Percentiles rank a stretch among this genome's conserved stretches.
These are phyloP conservation scores for Lithobates sylvaticus DNA, from an alignment of 2,797 vertebrate genomes.

Conservation along the genomic window DNA sequence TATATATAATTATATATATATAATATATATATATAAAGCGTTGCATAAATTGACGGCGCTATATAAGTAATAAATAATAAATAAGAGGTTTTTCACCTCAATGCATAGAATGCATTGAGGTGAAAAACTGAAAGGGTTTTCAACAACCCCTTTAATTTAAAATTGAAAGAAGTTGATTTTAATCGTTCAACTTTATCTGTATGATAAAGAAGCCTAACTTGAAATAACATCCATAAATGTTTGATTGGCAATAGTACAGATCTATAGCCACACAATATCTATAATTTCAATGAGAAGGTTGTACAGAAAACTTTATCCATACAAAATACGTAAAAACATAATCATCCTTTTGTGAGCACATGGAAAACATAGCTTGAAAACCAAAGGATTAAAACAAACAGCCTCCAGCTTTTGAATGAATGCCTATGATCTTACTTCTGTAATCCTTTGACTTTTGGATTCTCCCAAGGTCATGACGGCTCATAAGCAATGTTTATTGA, in stretches of 20 bases:
- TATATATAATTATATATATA: too few species aligned
- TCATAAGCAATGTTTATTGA: not conserved
- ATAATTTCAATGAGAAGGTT: not conserved
- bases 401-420: conserved; percentile 23
- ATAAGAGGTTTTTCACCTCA: too few species aligned
- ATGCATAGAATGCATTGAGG: too few species aligned
- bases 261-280: not conserved
- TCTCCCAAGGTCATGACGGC: conserved; percentile 16
- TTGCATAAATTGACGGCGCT: too few species aligned
- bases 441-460: conserved; percentile 30
- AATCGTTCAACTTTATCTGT: not conserved
- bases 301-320: not conserved
- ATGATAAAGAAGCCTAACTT: not conserved
- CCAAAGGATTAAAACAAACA: not conserved
- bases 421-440: not conserved
- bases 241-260: not conserved
- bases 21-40: too few species aligned
- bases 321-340: not conserved
- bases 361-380: not conserved
- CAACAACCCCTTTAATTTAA: too few species aligned
- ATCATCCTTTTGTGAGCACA: not conserved
- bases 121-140: too few species aligned
- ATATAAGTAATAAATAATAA: too few species aligned
- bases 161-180: not conserved
- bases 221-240: not conserved